Evolutionary conservation across 2,113 vertebrate genomes (phyloP).

Genomic region (Triplophysa dalaica): DNA sequence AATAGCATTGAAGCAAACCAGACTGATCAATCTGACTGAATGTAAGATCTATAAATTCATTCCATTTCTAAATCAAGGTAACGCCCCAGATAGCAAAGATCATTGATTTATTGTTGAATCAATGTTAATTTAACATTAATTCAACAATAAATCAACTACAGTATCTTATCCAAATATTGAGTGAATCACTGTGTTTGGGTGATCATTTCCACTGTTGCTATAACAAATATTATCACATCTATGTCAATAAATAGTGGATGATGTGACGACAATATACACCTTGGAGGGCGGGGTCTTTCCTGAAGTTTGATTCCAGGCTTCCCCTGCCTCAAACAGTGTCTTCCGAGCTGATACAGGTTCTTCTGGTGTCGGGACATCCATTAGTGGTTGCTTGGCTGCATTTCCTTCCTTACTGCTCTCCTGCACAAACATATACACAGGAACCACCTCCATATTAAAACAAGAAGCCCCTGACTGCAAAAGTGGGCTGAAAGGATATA

Average conservation of each 20-base stretch:
- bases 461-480: too few relatives aligned
- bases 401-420: conserved; percentile 69
- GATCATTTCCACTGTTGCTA: too few relatives aligned
- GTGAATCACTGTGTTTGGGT: too few relatives aligned
- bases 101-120: too few relatives aligned
- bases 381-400: conserved; percentile 66
- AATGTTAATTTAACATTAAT: too few relatives aligned
- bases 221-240: not conserved
- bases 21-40: not conserved
- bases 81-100: too few relatives aligned
- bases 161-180: too few relatives aligned
- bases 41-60: not conserved
- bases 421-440: conserved; percentile 49
- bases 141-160: too few relatives aligned
- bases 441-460: too few relatives aligned
- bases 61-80: not conserved
- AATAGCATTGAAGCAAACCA: not conserved
- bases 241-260: not conserved
- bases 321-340: conserved; percentile 79
- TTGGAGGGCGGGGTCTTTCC: conserved; percentile 69
- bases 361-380: conserved; percentile 73
- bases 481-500: too few relatives aligned
- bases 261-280: conserved; percentile 60
- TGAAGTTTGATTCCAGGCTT: conserved; percentile 69
- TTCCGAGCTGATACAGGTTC: conserved; percentile 80